Conservation (phyloP, 2,113 vertebrate species). For the Urocitellus parryii region DNA sequence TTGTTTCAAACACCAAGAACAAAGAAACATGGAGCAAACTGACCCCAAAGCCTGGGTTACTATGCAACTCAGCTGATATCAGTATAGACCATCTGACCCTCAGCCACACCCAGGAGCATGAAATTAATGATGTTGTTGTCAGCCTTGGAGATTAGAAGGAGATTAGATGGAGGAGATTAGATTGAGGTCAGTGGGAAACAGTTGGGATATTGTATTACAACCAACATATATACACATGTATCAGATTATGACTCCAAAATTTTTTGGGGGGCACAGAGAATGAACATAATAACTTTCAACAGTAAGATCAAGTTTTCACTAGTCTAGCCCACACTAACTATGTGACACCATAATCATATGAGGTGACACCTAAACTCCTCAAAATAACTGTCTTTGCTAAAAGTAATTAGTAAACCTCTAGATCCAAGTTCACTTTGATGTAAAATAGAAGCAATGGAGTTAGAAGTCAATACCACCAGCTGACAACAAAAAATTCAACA, state of each 20-base stretch:
- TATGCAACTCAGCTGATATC: neutral
- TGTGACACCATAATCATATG: neutral
- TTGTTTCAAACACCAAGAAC: neutral
- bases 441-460: neutral
- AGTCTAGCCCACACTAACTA: neutral
- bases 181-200: neutral
- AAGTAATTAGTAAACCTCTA: neutral
- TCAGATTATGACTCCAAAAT: neutral
- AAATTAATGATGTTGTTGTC: neutral
- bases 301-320: neutral
- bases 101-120: neutral
- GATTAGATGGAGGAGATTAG: neutral
- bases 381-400: neutral
- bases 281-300: neutral
- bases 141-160: neutral
- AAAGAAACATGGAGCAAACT: neutral
- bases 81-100: neutral
- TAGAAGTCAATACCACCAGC: neutral
- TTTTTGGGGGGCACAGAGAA: neutral
- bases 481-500: neutral
- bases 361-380: neutral
- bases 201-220: too few relatives aligned
- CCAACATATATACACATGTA: neutral
- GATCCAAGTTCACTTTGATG: neutral
- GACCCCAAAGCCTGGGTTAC: neutral